Evolutionary conservation across 92 coral and sea anemone species (phyloP), one percentile per base, ranked within the genome.

Genomic region (Meandrina meandrites): DNA sequence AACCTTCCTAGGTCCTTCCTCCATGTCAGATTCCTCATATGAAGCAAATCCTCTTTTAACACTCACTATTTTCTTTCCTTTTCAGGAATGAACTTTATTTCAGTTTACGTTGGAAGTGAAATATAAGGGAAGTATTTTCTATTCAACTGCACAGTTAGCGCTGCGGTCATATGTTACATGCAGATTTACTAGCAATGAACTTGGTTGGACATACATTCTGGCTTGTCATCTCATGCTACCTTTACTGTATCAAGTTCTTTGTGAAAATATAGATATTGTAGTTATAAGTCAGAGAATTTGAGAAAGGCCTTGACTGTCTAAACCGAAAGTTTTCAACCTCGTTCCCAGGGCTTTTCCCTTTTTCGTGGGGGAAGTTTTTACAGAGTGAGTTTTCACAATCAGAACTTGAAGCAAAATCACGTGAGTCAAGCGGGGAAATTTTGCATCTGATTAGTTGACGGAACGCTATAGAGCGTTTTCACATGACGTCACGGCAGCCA

Each of bases 81-180:
- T 57, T 21, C 87, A 95, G 98, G 98, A 36, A 95, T 95, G 96
- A 95, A 95, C 77, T 93, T 96, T 17, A 95, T 95, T 72, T 79
- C 84, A 37, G 94, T 93, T 79, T 93, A 95, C 84, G 94, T 95
- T 78, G 98, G 98, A 83, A 89, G 89, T 80, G 98, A 93, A 80
- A 88, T 91, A 79, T 83, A 93, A 15, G 90, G 86, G 1, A 86
- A 80, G 5, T 88, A 83, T 66, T 95, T 95, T 62, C 98, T 96
- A 5, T 95, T 95, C 91, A 89, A 92, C 79, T 95, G 98, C 96
- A 69, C 37, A 68, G 96, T 93, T 3, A 89, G 89, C 31, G n/a
- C n/a, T n/a, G n/a, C n/a, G 74, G 82, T 27, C 90, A 90, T 35
- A 83, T 86, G 36, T 92, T 93, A n/a, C 98, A 95, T 47, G 84